These are phyloP conservation scores for Cataglyphis altisquamis DNA, from an alignment of 2,888 invertebrate species.

Conservation along the genomic window DNA sequence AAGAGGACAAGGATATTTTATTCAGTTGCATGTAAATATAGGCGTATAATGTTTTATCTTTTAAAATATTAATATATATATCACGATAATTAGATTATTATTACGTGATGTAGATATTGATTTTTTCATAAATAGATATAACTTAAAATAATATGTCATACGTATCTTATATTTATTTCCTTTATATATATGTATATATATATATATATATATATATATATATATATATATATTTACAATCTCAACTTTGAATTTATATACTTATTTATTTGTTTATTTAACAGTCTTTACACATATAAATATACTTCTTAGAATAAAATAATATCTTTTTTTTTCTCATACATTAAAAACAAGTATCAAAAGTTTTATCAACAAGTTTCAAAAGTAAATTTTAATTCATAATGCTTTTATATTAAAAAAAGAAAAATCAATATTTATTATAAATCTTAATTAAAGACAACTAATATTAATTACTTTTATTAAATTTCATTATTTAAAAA, in stretches of 20 bases:
- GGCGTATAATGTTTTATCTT: not conserved
- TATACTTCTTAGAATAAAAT: not conserved
- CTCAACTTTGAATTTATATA: not conserved
- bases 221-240: too few species aligned
- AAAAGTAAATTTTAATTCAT: slow-evolving; percentile 2
- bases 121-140: slow-evolving; percentile 30
- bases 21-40: slow-evolving; percentile 18
- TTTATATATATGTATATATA: not conserved
- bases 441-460: not conserved
- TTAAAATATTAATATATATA: slow-evolving; percentile 25
- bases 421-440: not conserved
- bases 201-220: too few species aligned
- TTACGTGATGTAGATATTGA: not conserved
- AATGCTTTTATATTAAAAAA: not conserved
- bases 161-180: not conserved
- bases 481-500: not conserved
- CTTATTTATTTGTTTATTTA: slow-evolving; percentile 4
- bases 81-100: slow-evolving; percentile 20
- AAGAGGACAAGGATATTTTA: not conserved
- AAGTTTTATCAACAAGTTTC: not conserved
- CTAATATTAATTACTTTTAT: not conserved
- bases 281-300: not conserved
- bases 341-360: not conserved
- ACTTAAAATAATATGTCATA: not conserved
- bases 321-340: not conserved